phyloP scores from a whole-genome alignment of 1,140 invertebrate genomes.

The Drosophila nigromelanica region DNA sequence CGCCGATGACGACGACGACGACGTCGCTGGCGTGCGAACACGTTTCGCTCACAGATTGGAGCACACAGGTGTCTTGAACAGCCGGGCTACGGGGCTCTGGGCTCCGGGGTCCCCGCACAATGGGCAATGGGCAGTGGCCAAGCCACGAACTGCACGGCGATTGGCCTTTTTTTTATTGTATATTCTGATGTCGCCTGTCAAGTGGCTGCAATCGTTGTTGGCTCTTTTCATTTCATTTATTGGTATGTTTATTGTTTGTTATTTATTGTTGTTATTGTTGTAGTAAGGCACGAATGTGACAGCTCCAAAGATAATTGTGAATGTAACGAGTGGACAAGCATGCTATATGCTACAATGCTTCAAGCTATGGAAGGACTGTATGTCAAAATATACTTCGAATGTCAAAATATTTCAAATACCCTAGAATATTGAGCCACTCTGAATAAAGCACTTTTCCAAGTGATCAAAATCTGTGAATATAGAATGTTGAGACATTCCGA shows the following conservation, averaged over 20 bases:
- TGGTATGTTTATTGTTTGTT: slow-evolving; percentile 67
- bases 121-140: slow-evolving; percentile 44
- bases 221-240: slow-evolving; percentile 67
- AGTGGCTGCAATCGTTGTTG: slow-evolving; percentile 9
- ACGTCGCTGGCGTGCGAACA: slow-evolving; percentile 66
- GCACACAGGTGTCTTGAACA: slow-evolving; percentile 66
- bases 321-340: slow-evolving; percentile 38
- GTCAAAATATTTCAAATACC: neutral
- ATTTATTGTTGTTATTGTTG: slow-evolving; percentile 56
- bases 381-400: neutral
- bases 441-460: neutral
- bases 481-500: neutral
- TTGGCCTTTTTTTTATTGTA: slow-evolving; percentile 50
- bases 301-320: slow-evolving; percentile 37
- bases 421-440: no score
- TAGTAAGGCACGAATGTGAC: slow-evolving; percentile 40
- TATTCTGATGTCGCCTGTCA: slow-evolving; percentile 38
- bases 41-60: slow-evolving; percentile 62
- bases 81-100: neutral
- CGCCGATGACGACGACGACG: slow-evolving; percentile 9
- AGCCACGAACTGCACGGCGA: slow-evolving; percentile 48
- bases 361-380: neutral
- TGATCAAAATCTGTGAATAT: no score
- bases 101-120: slow-evolving; percentile 12
- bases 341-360: slow-evolving; percentile 4